Percentiles rank a stretch among this genome's conserved stretches.
Evolutionary conservation across 37 sponge, comb jelly and placozoan species (phyloP).

Genomic region (Theonella swinhoei): DNA sequence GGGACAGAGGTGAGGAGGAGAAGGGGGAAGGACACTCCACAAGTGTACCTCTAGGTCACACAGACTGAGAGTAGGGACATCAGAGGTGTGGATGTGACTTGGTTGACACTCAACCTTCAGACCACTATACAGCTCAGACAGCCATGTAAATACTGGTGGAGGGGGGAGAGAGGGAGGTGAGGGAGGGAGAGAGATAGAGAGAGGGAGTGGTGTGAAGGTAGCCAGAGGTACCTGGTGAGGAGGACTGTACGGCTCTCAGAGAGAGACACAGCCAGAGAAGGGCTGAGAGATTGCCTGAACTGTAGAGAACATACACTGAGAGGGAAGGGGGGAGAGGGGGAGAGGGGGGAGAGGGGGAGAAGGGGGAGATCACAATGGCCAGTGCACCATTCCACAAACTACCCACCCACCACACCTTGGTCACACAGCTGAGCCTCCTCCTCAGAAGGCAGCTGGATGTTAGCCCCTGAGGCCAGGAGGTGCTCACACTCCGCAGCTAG

Average conservation of each 20-base stretch:
- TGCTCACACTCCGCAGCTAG: neutral
- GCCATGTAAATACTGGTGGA: constrained; percentile 52
- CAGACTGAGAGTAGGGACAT: constrained; percentile 44
- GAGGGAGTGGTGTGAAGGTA: too few species aligned
- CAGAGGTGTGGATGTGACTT: constrained; percentile 10
- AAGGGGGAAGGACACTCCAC: neutral
- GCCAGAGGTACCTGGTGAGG: constrained; percentile 36
- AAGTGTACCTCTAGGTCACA: constrained; percentile 60
- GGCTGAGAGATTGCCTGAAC: neutral
- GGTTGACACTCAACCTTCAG: constrained; percentile 7
- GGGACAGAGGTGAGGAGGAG: neutral
- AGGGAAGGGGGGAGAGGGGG: too few species aligned
- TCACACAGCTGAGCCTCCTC: neutral
- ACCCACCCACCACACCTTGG: neutral
- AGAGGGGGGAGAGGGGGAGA: too few species aligned
- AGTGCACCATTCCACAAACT: too few species aligned
- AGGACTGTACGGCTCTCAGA: constrained; percentile 18
- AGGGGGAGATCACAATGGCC: too few species aligned
- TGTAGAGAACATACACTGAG: neutral
- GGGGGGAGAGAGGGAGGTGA: neutral
- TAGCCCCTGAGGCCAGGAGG: neutral
- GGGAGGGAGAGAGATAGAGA: neutral
- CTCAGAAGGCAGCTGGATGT: neutral
- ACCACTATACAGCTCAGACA: constrained; percentile 41
- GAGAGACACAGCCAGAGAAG: constrained; percentile 57